Evolutionary conservation across 2,113 vertebrate species (phyloP).

Genomic region (Hippocampus mohnikei): DNA sequence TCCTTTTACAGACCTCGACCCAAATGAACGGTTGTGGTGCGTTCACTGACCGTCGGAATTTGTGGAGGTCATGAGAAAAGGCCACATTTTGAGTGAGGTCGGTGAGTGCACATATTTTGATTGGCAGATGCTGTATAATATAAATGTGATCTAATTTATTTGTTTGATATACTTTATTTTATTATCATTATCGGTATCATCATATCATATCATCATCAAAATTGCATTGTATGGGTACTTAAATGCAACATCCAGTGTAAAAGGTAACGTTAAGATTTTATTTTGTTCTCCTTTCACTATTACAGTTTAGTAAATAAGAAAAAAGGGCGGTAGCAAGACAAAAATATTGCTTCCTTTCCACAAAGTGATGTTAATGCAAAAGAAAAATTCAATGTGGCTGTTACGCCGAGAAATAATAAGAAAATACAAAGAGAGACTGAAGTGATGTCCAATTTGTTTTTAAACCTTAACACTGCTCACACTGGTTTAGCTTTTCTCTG

Average conservation of each 20-base stretch:
- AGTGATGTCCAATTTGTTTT: background rate
- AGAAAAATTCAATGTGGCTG: background rate
- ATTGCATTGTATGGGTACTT: background rate
- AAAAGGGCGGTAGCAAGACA: too few relatives aligned
- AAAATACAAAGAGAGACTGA: background rate
- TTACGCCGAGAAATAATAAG: too few relatives aligned
- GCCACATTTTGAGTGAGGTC: background rate
- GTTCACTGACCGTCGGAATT: constrained; percentile 28
- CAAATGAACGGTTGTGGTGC: constrained; percentile 12
- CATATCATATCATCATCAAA: too few relatives aligned
- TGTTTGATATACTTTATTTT: background rate
- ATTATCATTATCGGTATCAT: too few relatives aligned
- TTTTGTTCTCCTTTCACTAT: too few relatives aligned
- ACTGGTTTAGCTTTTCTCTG: background rate
- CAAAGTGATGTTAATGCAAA: too few relatives aligned
- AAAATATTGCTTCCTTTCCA: too few relatives aligned
- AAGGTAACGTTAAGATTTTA: background rate
- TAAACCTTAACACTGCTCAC: background rate
- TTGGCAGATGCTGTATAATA: background rate
- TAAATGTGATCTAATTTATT: background rate
- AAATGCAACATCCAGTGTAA: background rate
- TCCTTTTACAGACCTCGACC: constrained; percentile 9
- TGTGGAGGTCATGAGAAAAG: background rate
- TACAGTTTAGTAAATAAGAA: too few relatives aligned
- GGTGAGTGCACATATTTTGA: background rate